These are phyloP conservation scores for Fregata magnificens DNA, from an alignment of 2,113 vertebrate species.

Conservation along the genomic window DNA sequence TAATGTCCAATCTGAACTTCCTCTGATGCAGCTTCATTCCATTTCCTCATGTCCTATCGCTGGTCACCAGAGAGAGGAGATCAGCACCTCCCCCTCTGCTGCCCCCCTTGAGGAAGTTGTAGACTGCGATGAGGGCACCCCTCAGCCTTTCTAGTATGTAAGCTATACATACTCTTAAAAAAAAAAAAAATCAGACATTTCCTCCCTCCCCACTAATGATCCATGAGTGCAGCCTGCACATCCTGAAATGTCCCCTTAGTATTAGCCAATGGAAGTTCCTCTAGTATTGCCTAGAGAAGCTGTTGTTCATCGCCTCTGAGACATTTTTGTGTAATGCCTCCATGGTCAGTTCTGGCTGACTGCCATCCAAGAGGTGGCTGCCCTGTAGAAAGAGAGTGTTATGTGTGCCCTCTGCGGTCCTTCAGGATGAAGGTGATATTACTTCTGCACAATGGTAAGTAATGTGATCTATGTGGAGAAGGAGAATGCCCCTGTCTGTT, in stretches of 20 bases:
- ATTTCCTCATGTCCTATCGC: background rate
- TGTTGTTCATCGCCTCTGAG: background rate
- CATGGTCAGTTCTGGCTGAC: background rate
- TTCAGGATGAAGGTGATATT: background rate
- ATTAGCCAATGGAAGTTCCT: background rate
- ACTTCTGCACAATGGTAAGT: background rate
- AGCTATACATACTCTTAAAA: background rate
- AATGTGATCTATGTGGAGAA: background rate
- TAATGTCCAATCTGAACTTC: background rate
- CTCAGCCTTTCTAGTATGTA: background rate
- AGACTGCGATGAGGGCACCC: background rate
- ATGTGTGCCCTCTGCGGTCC: background rate
- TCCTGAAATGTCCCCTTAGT: background rate
- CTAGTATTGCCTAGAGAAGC: background rate
- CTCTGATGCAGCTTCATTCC: background rate
- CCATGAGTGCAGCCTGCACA: background rate
- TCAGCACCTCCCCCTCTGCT: background rate
- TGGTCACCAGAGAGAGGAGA: background rate
- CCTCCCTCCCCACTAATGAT: background rate
- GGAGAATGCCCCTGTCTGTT: background rate
- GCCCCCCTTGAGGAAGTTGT: background rate
- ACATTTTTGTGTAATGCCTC: background rate
- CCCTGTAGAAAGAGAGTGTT: background rate
- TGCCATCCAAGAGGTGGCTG: background rate
- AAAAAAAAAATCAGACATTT: background rate